These are phyloP conservation scores for Coregonus suidteri DNA, from an alignment of 2,797 vertebrate genomes.

Conservation along the genomic window DNA sequence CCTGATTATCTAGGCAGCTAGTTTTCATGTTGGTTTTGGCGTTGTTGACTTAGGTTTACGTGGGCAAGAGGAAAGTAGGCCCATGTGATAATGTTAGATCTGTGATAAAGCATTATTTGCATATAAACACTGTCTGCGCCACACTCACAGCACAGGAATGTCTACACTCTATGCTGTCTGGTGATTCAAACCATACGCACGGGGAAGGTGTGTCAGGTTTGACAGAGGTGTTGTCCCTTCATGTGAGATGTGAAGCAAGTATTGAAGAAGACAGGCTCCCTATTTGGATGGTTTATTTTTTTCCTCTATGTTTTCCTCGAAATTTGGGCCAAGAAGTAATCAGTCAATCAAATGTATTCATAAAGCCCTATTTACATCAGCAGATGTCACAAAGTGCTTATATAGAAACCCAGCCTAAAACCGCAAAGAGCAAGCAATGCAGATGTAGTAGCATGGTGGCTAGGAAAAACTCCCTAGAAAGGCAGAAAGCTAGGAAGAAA, in stretches of 20 bases:
- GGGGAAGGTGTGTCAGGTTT: neutral
- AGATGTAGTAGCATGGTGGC: too few relatives aligned
- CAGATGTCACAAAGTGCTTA: too few relatives aligned
- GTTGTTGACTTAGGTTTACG: neutral
- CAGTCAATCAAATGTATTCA: too few relatives aligned
- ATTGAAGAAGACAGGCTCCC: neutral
- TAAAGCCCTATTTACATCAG: too few relatives aligned
- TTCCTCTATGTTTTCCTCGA: neutral
- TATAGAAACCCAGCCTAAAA: too few relatives aligned
- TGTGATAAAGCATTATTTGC: neutral
- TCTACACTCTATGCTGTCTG: neutral
- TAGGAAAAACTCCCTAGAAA: too few relatives aligned
- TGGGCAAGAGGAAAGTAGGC: neutral
- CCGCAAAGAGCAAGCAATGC: too few relatives aligned
- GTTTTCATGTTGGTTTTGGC: neutral
- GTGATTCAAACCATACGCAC: neutral
- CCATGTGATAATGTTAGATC: neutral
- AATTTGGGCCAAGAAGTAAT: too few relatives aligned
- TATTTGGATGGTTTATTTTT: conserved; percentile 12
- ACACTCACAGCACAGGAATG: conserved; percentile 10
- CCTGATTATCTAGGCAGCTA: neutral
- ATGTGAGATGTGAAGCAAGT: neutral
- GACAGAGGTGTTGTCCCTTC: neutral
- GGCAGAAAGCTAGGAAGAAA: too few relatives aligned
- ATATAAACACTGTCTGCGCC: neutral